Base-by-base conservation (phyloP, 2,113 vertebrate genomes). In the Polypterus bichir region DNA sequence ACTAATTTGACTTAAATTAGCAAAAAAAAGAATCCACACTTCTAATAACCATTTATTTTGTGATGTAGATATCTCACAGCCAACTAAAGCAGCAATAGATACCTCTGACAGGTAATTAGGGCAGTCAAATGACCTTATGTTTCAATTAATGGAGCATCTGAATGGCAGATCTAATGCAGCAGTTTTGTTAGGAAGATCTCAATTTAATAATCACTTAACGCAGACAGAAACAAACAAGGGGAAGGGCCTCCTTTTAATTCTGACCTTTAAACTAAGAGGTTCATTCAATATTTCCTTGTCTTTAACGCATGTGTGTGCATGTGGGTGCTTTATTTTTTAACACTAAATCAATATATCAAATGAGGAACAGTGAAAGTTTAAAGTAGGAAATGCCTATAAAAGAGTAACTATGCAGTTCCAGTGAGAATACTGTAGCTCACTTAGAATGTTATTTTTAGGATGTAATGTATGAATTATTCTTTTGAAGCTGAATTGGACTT, bases 121-220 rank as follows among this genome's bases (percentile, higher is more conserved):
- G 54, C 71, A 70, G 66, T 69, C 62, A 62, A 53, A 45, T 75
- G 67, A 75, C 71, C 70, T 68, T 59, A 47, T 63, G 56, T 61
- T 69, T 66, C 66, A 72, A 70, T 71, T 72, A 69, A 11, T 48
- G 5, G 57, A 46, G 62, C 68, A 73, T 70, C 75, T 77, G 75
- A 64, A 5, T 56, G 58, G 9, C 46, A 59, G 27, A 46, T 59
- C 57, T 44, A 51, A n/a, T 6, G 47, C 51, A 59, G 61, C 44
- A 45, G 60, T 9, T 52, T 66, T 58, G 8, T 7, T 45, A 27
- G 56, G 8, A 58, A 58, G 44, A 58, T 58, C 44, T 10, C 51
- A 52, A 52, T 4, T 52, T 8, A 10, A 52, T 8, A 52, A 52
- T 52, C 7, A 8, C 51, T 52, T 52, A 52, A 7, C 7, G 10